Evolutionary conservation across 2,797 vertebrate genomes (phyloP), one percentile per base, ranked within the genome.

Genomic region (Borostomias antarcticus): DNA sequence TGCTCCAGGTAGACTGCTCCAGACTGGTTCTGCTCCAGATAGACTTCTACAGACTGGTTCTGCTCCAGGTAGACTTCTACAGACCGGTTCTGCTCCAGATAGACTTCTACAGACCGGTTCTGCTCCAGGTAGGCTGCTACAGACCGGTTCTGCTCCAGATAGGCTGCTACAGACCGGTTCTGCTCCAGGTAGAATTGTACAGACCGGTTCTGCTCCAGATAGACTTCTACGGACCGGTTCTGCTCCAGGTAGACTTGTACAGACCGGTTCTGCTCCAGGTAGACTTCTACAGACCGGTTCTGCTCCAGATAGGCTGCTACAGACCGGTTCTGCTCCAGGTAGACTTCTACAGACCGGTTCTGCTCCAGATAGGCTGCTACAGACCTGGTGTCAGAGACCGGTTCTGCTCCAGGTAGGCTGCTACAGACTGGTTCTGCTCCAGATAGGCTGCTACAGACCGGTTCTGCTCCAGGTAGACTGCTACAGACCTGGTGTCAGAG

Each of bases 151-250:
- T 26, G 57, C 35, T 40, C 33, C 23, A 2, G 48, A 25, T n/a
- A n/a, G n/a, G n/a, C n/a, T n/a, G n/a, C n/a, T n/a, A n/a, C n/a
- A 48, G 58, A 57, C 69, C 61, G 35, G 10, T 23, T 37, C 57
- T 26, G 57, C 35, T 40, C 33, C 23, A 2, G 48, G 21, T n/a
- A n/a, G n/a, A n/a, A n/a, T n/a, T n/a, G n/a, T n/a, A n/a, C n/a
- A 48, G 58, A 57, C 69, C 61, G 35, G 10, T 23, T 37, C 57
- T 26, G 57, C 35, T 40, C 33, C 23, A 2, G 48, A 25, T n/a
- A n/a, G n/a, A 28, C 15, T 29, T 26, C 52, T 80, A 75, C 82
- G 43, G 58, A 57, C 69, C 61, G 35, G 10, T 23, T 37, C 57
- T 26, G 57, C 35, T 40, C 33, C 23, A 2, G 48, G 21, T n/a